Percentiles rank a stretch among this genome's conserved stretches.
phyloP scores from a whole-genome alignment of 2,797 vertebrate species.

The Darevskia mixta region DNA sequence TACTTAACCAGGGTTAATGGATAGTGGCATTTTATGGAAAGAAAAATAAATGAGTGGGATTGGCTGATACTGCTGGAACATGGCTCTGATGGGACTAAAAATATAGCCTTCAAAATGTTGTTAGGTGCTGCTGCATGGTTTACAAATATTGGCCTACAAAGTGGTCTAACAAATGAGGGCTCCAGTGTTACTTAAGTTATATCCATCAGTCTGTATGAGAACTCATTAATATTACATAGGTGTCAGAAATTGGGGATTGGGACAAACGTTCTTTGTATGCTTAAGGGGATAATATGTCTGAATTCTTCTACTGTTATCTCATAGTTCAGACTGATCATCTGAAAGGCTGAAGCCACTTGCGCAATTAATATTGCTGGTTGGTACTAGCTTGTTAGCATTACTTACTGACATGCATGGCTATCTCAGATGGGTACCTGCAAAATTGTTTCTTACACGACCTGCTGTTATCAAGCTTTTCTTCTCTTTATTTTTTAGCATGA shows the following conservation, averaged over 20 bases:
- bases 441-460: accelerated
- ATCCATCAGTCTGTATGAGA: neutral
- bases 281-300: neutral
- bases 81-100: neutral
- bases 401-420: accelerated
- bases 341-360: too few relatives aligned
- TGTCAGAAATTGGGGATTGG: too few relatives aligned
- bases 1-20: neutral
- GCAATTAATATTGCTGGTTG: too few relatives aligned
- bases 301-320: neutral
- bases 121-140: neutral
- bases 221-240: neutral
- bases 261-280: too few relatives aligned
- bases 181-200: neutral
- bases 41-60: neutral
- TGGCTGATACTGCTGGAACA: neutral
- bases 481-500: conserved; percentile 82
- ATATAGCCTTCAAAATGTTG: neutral
- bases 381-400: neutral
- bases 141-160: neutral
- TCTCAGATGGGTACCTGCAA: accelerated
- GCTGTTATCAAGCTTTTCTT: accelerated
- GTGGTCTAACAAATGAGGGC: neutral
- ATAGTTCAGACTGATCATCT: too few relatives aligned
- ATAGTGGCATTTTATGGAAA: neutral